Evolutionary conservation across 2,113 vertebrate species (phyloP).

Genomic region (Tursiops truncatus): DNA sequence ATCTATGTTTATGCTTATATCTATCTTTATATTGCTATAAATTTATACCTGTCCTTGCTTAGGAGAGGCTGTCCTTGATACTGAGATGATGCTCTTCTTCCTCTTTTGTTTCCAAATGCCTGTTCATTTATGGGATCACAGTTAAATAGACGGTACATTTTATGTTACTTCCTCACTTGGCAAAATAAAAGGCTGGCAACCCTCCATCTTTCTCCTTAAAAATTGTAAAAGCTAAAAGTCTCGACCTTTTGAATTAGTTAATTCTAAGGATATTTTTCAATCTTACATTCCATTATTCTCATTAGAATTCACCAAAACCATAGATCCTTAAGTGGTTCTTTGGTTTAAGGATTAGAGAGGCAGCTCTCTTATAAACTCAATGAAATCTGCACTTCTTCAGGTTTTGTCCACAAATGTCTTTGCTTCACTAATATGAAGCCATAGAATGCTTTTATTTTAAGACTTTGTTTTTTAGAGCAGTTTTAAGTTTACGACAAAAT

Average conservation of each 20-base stretch:
- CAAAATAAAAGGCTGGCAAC: conserved; percentile 3
- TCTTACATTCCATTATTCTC: background rate
- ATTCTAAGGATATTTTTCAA: conserved; percentile 31
- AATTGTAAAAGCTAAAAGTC: background rate
- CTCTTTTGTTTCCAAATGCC: background rate
- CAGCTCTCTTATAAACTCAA: background rate
- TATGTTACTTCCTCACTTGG: background rate
- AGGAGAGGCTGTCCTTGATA: background rate
- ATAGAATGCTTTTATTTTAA: background rate
- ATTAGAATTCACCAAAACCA: background rate
- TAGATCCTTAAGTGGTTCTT: background rate
- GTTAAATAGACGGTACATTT: background rate
- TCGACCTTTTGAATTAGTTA: background rate
- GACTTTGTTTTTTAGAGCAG: background rate
- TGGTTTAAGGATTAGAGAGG: background rate
- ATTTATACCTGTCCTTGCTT: background rate
- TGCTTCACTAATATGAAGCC: background rate
- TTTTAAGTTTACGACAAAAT: background rate
- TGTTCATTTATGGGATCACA: conserved; percentile 19
- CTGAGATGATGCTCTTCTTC: background rate
- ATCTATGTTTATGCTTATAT: background rate
- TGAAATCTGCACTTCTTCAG: background rate
- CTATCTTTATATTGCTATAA: background rate
- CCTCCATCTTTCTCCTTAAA: background rate
- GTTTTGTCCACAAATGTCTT: background rate